phyloP scores from a whole-genome alignment of 2,113 vertebrate genomes.

The Albula goreensis region DNA sequence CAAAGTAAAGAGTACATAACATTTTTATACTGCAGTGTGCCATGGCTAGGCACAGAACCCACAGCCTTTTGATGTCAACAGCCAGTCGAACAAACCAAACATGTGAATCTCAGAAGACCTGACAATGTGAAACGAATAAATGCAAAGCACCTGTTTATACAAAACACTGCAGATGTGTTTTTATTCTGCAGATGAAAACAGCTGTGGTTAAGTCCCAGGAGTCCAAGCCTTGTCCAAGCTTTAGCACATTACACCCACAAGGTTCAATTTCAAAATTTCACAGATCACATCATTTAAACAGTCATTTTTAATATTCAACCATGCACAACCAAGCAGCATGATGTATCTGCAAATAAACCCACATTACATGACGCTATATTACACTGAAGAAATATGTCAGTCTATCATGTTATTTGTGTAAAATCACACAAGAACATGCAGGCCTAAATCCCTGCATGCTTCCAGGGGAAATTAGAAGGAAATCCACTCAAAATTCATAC shows the following conservation, averaged over 20 bases:
- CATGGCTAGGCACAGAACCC: background rate
- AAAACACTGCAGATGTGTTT: background rate
- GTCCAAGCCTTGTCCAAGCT: background rate
- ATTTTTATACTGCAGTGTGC: background rate
- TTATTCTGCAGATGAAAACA: background rate
- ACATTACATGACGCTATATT: background rate
- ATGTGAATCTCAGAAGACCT: background rate
- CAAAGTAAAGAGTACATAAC: background rate
- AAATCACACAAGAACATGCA: conserved; percentile 15
- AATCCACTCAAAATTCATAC: conserved; percentile 32
- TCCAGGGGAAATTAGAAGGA: conserved; percentile 32
- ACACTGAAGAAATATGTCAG: background rate
- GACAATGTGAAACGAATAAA: background rate
- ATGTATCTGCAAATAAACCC: background rate
- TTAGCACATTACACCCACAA: background rate
- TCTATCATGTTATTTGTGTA: background rate
- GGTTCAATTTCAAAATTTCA: background rate
- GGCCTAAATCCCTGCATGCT: conserved; percentile 29
- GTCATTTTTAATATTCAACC: background rate
- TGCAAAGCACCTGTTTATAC: background rate
- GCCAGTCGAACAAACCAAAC: background rate
- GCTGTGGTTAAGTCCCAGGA: background rate
- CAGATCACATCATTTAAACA: background rate
- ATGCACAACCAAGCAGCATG: background rate
- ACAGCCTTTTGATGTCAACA: background rate